Evolutionary conservation across 2,113 vertebrate genomes (phyloP), one percentile per base, ranked within the genome.

Genomic region (Neodon shergylaensis): DNA sequence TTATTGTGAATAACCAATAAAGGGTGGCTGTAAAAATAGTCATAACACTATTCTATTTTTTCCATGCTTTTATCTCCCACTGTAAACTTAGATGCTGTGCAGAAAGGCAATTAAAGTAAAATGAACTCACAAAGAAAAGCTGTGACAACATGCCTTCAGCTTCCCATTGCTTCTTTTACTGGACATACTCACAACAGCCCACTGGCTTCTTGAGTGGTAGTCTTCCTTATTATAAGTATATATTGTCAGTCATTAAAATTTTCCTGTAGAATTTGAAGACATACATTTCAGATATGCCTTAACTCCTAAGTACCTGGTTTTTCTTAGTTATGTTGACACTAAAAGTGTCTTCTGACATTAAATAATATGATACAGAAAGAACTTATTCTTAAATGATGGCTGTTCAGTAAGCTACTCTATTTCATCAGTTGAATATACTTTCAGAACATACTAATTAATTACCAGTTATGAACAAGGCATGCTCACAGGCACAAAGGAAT

Each of bases 1-100:
- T 97, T 97, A 94, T 96, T 97, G 85, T 96, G 96, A 96, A 92
- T 94, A 96, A 95, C 84, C 68, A 96, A 97, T 96, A 97, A 97
- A 97, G 66, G 36, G 77, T 92, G 52, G 58, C 19, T 94, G 5
- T 97, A 97, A 97, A 97, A 96, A 93, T 85, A 96, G 79, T 97
- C 92, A 95, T 96, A 96, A 95, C 83, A 93, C 83, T 95, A 78
- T 54, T 83, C 61, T 86, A 93, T 92, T 95, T 98, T 94, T 92
- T 95, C 87, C 91, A 95, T 95, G 95, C 21, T 96, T 97, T 98
- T 98, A 97, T 97, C 85, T 96, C 66, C 61, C 10, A 92, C 82
- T 95, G 92, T 97, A 97, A 98, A 95, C 94, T 92, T 95, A 94
- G 91, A 96, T 96, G 72, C 61, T 3, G 26, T 84, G 95, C 86